A percentile compares a stretch with the other conserved stretches of the same genome.
phyloP scores from a whole-genome alignment of 2,888 invertebrate species.

The Morpho achilles region DNA sequence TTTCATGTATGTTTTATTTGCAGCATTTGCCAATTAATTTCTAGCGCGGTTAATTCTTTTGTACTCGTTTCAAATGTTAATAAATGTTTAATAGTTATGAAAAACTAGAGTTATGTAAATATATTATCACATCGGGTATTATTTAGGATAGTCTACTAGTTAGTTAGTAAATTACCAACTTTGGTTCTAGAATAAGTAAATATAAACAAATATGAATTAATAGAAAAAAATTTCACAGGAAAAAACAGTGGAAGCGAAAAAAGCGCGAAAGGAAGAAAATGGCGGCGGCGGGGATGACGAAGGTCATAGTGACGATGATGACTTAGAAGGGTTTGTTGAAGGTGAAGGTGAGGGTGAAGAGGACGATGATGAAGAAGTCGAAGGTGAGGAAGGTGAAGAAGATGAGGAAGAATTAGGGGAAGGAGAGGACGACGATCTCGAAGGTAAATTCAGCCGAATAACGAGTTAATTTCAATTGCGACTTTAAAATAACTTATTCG shows the following conservation, averaged over 20 bases:
- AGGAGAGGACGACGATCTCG: slow-evolving; percentile 83
- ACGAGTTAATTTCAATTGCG: too few relatives aligned
- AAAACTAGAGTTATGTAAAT: too few relatives aligned
- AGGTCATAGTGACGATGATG: slow-evolving; percentile 82
- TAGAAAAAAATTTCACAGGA: slow-evolving; percentile 68
- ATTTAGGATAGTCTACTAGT: not conserved
- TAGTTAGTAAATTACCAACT: too few relatives aligned
- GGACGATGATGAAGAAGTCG: slow-evolving; percentile 81
- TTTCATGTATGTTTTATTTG: slow-evolving; percentile 36
- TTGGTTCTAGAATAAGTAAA: not conserved
- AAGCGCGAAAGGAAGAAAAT: slow-evolving; percentile 89
- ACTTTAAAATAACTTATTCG: too few relatives aligned
- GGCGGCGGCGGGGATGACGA: slow-evolving; percentile 83
- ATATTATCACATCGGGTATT: not conserved
- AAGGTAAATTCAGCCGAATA: slow-evolving; percentile 53
- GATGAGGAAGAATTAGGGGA: slow-evolving; percentile 82
- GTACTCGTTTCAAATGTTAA: slow-evolving; percentile 35
- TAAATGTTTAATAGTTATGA: slow-evolving; percentile 55
- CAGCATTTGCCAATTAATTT: slow-evolving; percentile 37
- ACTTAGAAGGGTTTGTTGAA: slow-evolving; percentile 80
- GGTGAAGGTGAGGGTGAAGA: slow-evolving; percentile 80
- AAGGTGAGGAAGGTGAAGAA: slow-evolving; percentile 81
- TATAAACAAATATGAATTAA: not conserved
- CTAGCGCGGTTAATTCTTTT: slow-evolving; percentile 25
- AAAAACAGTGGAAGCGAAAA: slow-evolving; percentile 86